These are phyloP conservation scores for Psylliodes chrysocephalus DNA, from an alignment of 2,888 invertebrate genomes.

Conservation along the genomic window DNA sequence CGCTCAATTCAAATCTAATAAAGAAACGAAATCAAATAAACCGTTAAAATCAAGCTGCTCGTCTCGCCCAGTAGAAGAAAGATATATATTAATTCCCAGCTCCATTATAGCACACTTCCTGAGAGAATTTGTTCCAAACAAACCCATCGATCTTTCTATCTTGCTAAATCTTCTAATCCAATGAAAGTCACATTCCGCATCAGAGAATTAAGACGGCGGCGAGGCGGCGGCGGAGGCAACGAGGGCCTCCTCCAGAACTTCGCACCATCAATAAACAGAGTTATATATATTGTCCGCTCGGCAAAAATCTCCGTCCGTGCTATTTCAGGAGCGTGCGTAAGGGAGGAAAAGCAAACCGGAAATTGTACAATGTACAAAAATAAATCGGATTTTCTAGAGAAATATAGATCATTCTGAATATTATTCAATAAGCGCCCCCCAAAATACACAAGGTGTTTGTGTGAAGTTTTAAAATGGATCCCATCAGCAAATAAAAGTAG, in stretches of 20 bases:
- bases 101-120: neutral
- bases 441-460: too few relatives aligned
- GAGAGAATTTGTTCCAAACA: neutral
- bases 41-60: neutral
- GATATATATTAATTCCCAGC: neutral
- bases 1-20: neutral
- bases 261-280: conserved; percentile 30
- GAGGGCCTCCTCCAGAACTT: conserved; percentile 16
- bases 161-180: conserved; percentile 25
- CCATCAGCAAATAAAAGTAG: too few relatives aligned
- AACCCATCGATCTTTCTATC: conserved; percentile 1
- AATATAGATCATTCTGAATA: too few relatives aligned
- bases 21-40: neutral
- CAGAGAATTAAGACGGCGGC: conserved; percentile 30
- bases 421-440: too few relatives aligned
- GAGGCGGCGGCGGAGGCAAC: conserved; percentile 9
- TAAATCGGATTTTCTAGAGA: too few relatives aligned
- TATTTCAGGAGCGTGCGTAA: conserved; percentile 25
- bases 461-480: too few relatives aligned
- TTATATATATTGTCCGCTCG: conserved; percentile 45
- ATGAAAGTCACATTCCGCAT: conserved; percentile 34
- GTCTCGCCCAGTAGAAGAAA: neutral
- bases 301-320: conserved; percentile 47
- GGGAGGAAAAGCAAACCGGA: too few relatives aligned
- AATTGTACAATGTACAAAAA: too few relatives aligned